Conservation (phyloP, 2,888 invertebrate genomes). For the Hesperia comma region DNA sequence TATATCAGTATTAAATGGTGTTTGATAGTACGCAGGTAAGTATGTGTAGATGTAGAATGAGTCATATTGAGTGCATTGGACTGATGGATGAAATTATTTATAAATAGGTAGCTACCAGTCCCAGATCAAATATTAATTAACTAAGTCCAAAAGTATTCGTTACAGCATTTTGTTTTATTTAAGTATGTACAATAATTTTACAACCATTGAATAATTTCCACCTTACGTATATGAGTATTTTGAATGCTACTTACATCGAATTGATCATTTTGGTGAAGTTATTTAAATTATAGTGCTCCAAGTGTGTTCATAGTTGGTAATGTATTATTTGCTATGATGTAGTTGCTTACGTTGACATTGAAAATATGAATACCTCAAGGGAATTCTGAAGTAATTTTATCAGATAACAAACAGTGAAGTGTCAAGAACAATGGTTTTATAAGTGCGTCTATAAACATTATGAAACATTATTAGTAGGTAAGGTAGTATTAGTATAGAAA, state of each 20-base stretch:
- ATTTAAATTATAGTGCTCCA: not conserved
- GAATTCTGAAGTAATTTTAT: slow-evolving; percentile 17
- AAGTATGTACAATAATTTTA: no score
- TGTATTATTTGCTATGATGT: not conserved
- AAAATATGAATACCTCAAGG: slow-evolving; percentile 6
- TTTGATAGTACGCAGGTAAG: not conserved
- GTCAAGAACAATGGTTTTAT: slow-evolving; percentile 2
- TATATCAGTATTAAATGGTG: slow-evolving; percentile 12
- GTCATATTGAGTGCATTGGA: no score
- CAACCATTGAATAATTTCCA: not conserved
- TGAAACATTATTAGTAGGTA: not conserved
- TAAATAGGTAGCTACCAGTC: no score
- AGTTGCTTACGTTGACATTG: not conserved
- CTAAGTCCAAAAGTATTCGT: no score
- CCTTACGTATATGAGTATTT: not conserved
- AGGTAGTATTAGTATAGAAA: not conserved
- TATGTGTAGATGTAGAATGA: no score
- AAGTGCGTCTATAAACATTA: not conserved
- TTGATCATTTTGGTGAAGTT: no score
- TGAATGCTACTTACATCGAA: not conserved
- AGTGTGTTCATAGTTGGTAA: not conserved
- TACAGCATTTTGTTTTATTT: no score
- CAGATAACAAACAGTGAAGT: slow-evolving; percentile 11
- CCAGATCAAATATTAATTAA: no score
- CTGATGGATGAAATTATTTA: not conserved